Conservation (phyloP, 2,113 vertebrate genomes). For the Oxyura jamaicensis region DNA sequence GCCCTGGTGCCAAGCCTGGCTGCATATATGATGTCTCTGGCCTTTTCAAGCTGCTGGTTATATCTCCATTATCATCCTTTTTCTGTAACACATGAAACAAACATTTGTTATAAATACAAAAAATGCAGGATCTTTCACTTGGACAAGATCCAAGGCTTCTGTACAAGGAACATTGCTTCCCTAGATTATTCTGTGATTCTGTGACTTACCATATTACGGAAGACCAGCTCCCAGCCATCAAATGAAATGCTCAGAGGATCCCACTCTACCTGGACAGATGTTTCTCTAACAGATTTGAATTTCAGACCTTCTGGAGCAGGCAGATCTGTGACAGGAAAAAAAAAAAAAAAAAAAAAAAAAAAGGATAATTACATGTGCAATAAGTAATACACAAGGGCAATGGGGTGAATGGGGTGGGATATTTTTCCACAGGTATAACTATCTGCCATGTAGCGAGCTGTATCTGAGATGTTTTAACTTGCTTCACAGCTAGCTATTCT, state of each 20-base stretch:
- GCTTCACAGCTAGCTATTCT: not conserved
- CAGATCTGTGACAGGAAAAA: constrained; percentile 80
- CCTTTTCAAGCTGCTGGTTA: constrained; percentile 86
- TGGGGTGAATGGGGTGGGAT: accelerated
- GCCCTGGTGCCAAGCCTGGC: constrained; percentile 92
- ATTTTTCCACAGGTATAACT: not conserved
- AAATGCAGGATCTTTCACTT: not conserved
- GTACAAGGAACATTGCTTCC: not conserved
- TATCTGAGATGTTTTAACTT: not conserved
- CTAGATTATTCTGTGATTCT: too few species aligned
- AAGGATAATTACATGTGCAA: not conserved
- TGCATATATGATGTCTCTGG: constrained; percentile 92
- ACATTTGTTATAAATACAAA: not conserved
- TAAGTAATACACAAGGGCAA: not conserved
- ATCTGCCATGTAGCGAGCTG: not conserved
- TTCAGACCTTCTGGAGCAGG: constrained; percentile 94
- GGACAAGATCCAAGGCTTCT: not conserved
- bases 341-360: not conserved
- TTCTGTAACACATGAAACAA: constrained; percentile 81
- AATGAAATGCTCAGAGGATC: constrained; percentile 93
- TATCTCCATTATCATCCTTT: constrained; percentile 93
- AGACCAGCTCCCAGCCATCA: constrained; percentile 95
- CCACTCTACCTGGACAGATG: constrained; percentile 95
- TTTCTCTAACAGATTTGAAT: constrained; percentile 94
- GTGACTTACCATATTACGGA: constrained; percentile 87